Evolutionary conservation across 2,888 invertebrate species (phyloP), one percentile per base, ranked within the genome.

Genomic region (Tribolium freemani): DNA sequence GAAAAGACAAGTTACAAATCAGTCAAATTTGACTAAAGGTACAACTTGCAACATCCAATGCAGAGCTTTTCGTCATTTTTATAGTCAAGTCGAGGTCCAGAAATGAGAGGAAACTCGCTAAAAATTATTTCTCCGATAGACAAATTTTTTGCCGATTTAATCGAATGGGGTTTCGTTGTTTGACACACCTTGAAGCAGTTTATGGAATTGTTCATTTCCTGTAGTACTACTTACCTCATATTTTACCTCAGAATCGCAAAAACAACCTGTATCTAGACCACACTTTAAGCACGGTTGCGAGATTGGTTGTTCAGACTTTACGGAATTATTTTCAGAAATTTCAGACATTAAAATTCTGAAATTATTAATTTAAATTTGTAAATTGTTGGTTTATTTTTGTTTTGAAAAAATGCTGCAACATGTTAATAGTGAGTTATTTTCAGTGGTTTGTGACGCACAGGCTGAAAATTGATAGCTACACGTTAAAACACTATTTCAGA

Each of bases 31-130:
- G 3, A 26, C 5, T 1, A 53, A 53, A 53, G n/a, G 4, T 48
- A 64, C 53, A 69, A 61, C 91, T 86, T 89, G 75, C 91, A 93
- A 80, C 95, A 95, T 0, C 93, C 94, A 0, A 94, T 91, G 78
- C 95, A 95, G 0, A 93, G 89, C 83, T 92, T 90, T 5, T 86
- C 83, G 16, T 84, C 86, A 75, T 90, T 90, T 56, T 91, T 89
- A 31, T 89, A 89, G 1, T 88, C 87, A 10, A 30, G 20, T 74
- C 91, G 92, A 0, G 93, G 93, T 0, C 92, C 93, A 10, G 90
- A 81, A 0, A 91, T 87, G 1, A 93, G 87, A 0, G 93, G 93
- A 73, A 88, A 87, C 81, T 93, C 93, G 70, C 89, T 89, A 0
- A 93, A 81, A 51, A 94, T 90, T 77, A 91, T 87, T 87, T 93